Evolutionary conservation across 2,888 invertebrate species (phyloP).

Genomic region (Arge pagana): DNA sequence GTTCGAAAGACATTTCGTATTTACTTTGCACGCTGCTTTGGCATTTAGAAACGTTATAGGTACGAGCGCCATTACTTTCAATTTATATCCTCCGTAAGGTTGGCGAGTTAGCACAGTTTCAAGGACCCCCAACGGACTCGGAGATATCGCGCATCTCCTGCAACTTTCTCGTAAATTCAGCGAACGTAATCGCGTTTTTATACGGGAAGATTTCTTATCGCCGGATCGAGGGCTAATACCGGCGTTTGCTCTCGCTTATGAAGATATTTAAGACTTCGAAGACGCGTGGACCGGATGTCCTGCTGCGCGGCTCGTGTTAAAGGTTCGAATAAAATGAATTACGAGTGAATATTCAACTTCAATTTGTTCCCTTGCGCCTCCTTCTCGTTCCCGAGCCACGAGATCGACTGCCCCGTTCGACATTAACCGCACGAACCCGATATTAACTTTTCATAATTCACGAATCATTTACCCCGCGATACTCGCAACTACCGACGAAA

Average conservation of each 20-base stretch:
- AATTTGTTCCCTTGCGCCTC: conserved; percentile 15
- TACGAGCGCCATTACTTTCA: conserved; percentile 50
- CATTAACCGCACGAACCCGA: too few species aligned
- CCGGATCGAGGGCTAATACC: too few species aligned
- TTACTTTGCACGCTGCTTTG: conserved; percentile 26
- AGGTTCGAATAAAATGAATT: conserved; percentile 19
- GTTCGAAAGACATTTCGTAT: conserved; percentile 43
- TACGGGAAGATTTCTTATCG: too few species aligned
- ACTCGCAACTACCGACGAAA: too few species aligned
- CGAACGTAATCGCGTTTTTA: too few species aligned
- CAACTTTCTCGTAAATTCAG: conserved; percentile 13
- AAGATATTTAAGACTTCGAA: conserved; percentile 15
- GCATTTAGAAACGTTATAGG: conserved; percentile 35
- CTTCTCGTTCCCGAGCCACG: not conserved
- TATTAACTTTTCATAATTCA: too few species aligned
- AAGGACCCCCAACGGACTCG: conserved; percentile 40
- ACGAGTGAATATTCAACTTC: conserved; percentile 16
- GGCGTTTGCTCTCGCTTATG: conserved; percentile 10
- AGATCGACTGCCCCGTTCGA: conserved; percentile 6
- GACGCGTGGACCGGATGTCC: conserved; percentile 22
- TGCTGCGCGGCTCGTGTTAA: conserved; percentile 17
- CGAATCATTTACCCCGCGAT: too few species aligned
- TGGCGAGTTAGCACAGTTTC: conserved; percentile 46
- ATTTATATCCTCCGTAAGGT: conserved; percentile 50
- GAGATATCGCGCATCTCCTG: conserved; percentile 3